Evolutionary conservation across 2,797 vertebrate genomes (phyloP), one percentile per base, ranked within the genome.

Genomic region (Sandelia bainsii): DNA sequence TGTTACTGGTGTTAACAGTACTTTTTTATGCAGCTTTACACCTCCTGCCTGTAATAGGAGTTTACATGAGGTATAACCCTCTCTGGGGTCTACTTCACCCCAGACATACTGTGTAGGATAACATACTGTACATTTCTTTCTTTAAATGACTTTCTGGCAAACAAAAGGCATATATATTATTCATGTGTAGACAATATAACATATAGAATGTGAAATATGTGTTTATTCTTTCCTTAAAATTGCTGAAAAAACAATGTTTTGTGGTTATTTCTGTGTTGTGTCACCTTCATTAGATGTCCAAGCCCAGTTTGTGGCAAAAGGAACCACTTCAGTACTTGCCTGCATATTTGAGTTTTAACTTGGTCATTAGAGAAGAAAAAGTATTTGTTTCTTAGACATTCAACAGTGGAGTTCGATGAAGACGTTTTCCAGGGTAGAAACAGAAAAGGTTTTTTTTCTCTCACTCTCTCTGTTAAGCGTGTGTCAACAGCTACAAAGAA

Each of bases 401-500:
- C 2, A 17, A 5, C 49, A 25, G 40, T 39, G 12, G 5, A 14
- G 40, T 46, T 14, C 1, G 17, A 40, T 22, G 20, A 23, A 3
- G 37, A 39, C 9, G 16, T 14, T 39, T 14, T 60, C 11, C 8
- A 25, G 39, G 5, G 16, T 14, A 40, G 32, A 32, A 57, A 49
- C 23, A 77, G 49, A 12, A 74, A 56, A 17, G 46, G 64, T 51
- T 14, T 32, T 75, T 25, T 52, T 19, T 12, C 44, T 71, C 39
- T 50, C 17, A 4, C 39, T 63, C 54, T 37, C 62, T 62, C 75
- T 70, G 57, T 84, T 69, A 62, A 63, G 71, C 79, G 23, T 79
- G 77, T 78, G 76, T 89, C 81, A 80, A 75, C 82, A 83, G 77
- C 79, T 72, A 42, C 66, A 63, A 62, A 69, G 67, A 75, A 20